Evolutionary conservation across 2,797 vertebrate genomes (phyloP).

Genomic region (Aplochiton taeniatus): DNA sequence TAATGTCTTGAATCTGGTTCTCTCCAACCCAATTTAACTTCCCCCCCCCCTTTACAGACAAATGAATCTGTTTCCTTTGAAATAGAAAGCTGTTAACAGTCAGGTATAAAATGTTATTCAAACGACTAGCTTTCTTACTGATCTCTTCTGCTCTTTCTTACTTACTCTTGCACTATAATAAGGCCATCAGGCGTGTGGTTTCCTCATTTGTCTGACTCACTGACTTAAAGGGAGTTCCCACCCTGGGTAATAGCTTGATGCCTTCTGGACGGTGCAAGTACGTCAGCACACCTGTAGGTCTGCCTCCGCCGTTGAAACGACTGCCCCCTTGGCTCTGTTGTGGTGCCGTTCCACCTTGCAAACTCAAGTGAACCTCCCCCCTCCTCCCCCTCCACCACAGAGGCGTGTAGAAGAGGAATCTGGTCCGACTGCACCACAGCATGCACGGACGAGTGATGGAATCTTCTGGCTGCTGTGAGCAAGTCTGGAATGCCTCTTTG

Average conservation of each 20-base stretch:
- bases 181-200: too few relatives aligned
- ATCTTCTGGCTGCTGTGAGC: neutral
- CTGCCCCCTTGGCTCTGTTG: slow-evolving; percentile 7
- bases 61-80: too few relatives aligned
- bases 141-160: too few relatives aligned
- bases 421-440: neutral
- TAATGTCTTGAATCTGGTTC: neutral
- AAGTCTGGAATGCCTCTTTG: neutral
- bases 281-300: slow-evolving; percentile 15
- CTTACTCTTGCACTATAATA: too few relatives aligned
- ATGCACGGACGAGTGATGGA: slow-evolving; percentile 1
- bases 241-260: neutral
- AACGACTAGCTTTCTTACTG: too few relatives aligned
- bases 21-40: too few relatives aligned
- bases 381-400: neutral
- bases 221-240: slow-evolving; percentile 34
- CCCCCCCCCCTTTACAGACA: too few relatives aligned
- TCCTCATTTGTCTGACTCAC: neutral
- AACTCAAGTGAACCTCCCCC: neutral
- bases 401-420: neutral
- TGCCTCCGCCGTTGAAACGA: slow-evolving; percentile 39
- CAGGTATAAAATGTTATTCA: too few relatives aligned
- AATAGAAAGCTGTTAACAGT: too few relatives aligned
- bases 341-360: neutral
- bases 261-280: neutral